A percentile compares a stretch with the other conserved stretches of the same genome.
These are phyloP conservation scores for Cheiracanthium punctorium DNA, from an alignment of 2,888 invertebrate species.

Conservation along the genomic window DNA sequence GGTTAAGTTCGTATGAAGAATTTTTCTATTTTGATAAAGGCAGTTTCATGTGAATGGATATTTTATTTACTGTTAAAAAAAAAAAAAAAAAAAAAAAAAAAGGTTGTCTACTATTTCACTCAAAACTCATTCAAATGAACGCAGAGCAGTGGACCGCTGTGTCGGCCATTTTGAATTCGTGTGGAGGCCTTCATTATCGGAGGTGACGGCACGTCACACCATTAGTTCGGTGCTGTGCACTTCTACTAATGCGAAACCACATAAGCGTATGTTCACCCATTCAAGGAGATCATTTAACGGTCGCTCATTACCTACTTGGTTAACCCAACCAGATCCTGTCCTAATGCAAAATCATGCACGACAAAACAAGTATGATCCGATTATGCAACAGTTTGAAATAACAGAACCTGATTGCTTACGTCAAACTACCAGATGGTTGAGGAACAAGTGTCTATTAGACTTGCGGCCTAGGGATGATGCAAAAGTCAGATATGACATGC, in stretches of 20 bases:
- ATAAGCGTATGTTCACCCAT: constrained; percentile 52
- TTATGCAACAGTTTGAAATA: constrained; percentile 26
- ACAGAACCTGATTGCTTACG: constrained; percentile 28
- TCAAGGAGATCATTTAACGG: constrained; percentile 45
- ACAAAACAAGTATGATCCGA: constrained; percentile 18
- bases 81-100: too few species aligned
- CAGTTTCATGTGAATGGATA: too few species aligned
- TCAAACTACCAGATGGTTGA: constrained; percentile 9
- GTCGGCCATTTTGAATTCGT: too few species aligned
- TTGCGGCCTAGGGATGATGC: neutral
- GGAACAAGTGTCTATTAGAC: constrained; percentile 25
- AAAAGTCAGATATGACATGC: neutral
- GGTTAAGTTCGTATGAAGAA: too few species aligned
- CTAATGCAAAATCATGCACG: constrained; percentile 21
- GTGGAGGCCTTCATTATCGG: constrained; percentile 31
- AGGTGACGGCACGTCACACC: constrained; percentile 71
- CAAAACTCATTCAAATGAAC: too few species aligned
- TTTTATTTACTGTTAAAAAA: too few species aligned
- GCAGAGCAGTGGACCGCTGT: too few species aligned
- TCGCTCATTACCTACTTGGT: constrained; percentile 46
- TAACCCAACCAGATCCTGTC: constrained; percentile 5
- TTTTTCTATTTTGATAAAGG: too few species aligned
- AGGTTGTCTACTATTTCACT: too few species aligned
- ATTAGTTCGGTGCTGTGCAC: constrained; percentile 66
- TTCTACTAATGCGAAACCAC: constrained; percentile 47